Percentiles rank a stretch among this genome's conserved stretches.
These are phyloP conservation scores for Branchinecta lindahli DNA, from an alignment of 1,140 invertebrate species.

Conservation along the genomic window DNA sequence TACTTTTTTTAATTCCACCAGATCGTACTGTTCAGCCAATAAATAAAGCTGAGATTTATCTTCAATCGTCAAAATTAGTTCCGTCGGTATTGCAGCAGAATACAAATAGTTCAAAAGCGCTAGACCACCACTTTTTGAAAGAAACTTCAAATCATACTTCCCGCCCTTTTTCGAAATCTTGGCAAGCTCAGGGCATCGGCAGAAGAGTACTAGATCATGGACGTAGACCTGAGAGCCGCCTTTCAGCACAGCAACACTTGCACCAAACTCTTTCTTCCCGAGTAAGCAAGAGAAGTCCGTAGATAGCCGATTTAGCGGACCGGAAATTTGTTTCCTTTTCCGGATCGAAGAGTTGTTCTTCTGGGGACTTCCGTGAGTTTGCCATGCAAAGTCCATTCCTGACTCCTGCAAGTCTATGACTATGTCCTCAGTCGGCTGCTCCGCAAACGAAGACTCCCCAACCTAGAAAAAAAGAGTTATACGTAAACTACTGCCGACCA, in stretches of 20 bases:
- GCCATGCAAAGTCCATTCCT: no score
- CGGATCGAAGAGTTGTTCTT: no score
- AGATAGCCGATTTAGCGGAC: background rate
- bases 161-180: background rate
- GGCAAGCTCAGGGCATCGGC: background rate
- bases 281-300: background rate
- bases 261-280: background rate
- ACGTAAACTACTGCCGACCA: no score
- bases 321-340: background rate
- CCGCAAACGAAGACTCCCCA: no score
- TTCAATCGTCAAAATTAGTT: background rate
- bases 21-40: background rate
- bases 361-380: no score
- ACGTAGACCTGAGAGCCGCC: background rate
- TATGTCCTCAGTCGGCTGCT: no score
- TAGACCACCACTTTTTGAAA: background rate
- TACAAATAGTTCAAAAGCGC: background rate
- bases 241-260: background rate
- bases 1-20: background rate
- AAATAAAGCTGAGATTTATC: background rate
- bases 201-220: background rate
- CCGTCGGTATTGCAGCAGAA: background rate
- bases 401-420: no score
- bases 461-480: no score
- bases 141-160: background rate